Evolutionary conservation across 1,140 invertebrate genomes (phyloP).

Genomic region (Conus betulinus): DNA sequence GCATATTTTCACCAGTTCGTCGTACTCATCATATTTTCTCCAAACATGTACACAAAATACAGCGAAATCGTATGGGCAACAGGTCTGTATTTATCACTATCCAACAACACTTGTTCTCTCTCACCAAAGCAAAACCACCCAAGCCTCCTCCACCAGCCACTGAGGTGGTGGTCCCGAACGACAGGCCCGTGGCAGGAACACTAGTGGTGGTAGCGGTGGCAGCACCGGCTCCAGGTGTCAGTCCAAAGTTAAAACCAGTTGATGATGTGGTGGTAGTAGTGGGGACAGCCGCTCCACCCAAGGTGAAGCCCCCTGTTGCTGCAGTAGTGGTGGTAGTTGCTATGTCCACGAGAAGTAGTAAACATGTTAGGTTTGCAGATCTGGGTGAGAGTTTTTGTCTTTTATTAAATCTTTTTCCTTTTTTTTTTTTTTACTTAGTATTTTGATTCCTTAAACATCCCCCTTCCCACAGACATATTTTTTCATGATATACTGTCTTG

Average conservation of each 20-base stretch:
- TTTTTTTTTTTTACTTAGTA: too few species aligned
- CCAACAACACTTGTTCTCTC: conserved; percentile 38
- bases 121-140: conserved; percentile 45
- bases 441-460: too few species aligned
- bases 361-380: not conserved
- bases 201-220: conserved; percentile 36
- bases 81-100: too few species aligned
- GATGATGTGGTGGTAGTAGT: not conserved
- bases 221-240: conserved; percentile 28
- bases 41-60: too few species aligned
- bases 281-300: conserved; percentile 25
- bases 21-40: too few species aligned
- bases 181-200: conserved; percentile 43
- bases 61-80: too few species aligned
- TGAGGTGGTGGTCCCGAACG: conserved; percentile 40
- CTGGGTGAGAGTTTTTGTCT: too few species aligned
- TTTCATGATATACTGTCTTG: too few species aligned
- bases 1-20: too few species aligned
- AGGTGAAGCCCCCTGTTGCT: conserved; percentile 5
- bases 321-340: not conserved
- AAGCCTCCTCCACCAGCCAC: conserved; percentile 24
- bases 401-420: too few species aligned
- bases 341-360: not conserved
- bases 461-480: too few species aligned
- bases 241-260: conserved; percentile 32